These are phyloP conservation scores for Urophycis tenuis DNA, from an alignment of 2,797 vertebrate species.

Conservation along the genomic window DNA sequence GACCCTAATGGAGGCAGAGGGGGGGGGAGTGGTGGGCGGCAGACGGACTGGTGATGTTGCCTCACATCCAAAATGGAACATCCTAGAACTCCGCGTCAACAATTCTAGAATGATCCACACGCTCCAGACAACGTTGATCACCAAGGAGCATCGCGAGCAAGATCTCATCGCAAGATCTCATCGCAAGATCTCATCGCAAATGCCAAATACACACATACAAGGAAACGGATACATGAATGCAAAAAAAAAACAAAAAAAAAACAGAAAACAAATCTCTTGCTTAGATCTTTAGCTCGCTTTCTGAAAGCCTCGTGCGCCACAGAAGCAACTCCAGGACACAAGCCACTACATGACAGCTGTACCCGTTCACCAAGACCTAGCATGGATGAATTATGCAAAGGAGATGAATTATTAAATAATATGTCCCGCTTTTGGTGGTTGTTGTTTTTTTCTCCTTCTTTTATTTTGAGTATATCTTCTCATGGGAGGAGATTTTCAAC, in stretches of 20 bases:
- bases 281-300: not conserved
- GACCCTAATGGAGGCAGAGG: slow-evolving; percentile 56
- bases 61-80: slow-evolving; percentile 32
- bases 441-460: not conserved
- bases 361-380: slow-evolving; percentile 45
- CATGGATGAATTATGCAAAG: slow-evolving; percentile 57
- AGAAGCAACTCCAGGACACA: slow-evolving; percentile 27
- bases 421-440: slow-evolving; percentile 50
- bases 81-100: slow-evolving; percentile 21
- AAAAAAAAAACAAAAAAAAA: not conserved
- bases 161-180: not conserved
- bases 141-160: too few species aligned
- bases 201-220: not conserved
- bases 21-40: slow-evolving; percentile 9
- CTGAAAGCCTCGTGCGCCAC: not conserved
- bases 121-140: not conserved
- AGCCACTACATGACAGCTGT: slow-evolving; percentile 26
- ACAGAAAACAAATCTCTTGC: too few species aligned
- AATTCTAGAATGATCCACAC: not conserved
- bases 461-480: slow-evolving; percentile 37
- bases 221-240: not conserved
- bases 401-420: slow-evolving; percentile 60
- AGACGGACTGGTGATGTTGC: slow-evolving; percentile 20
- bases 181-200: not conserved
- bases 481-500: slow-evolving; percentile 32